A percentile compares a stretch with the other conserved stretches of the same genome.
phyloP scores from a whole-genome alignment of 2,797 vertebrate genomes.

The Sebastes wilsoni region DNA sequence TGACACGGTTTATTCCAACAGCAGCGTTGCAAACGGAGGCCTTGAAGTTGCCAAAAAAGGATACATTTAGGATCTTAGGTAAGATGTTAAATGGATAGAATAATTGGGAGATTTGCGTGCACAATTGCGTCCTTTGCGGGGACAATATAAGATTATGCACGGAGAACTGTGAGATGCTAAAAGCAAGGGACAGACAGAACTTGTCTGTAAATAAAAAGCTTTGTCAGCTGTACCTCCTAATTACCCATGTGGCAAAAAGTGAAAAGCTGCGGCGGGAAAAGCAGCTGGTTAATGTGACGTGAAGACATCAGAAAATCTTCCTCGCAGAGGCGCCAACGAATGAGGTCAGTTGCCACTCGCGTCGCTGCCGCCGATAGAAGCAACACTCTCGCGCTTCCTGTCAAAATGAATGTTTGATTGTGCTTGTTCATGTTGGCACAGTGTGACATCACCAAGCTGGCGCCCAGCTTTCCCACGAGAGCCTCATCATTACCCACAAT shows the following conservation, averaged over 20 bases:
- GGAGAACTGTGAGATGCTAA: background rate
- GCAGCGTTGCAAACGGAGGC: constrained; percentile 18
- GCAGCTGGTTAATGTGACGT: constrained; percentile 17
- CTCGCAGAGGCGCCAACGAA: background rate
- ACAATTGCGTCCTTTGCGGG: constrained; percentile 22
- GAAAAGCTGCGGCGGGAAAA: background rate
- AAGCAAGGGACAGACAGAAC: background rate
- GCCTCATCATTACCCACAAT: constrained; percentile 65
- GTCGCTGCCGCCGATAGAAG: background rate
- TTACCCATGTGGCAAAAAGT: constrained; percentile 36
- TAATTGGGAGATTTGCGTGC: constrained; percentile 36
- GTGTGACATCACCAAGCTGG: constrained; percentile 47
- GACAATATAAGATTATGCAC: constrained; percentile 4
- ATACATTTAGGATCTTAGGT: constrained; percentile 47
- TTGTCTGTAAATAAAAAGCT: constrained; percentile 32
- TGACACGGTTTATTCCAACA: background rate
- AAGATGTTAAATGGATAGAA: constrained; percentile 48
- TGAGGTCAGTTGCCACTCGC: constrained; percentile 27
- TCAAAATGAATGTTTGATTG: constrained; percentile 57
- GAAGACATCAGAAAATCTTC: constrained; percentile 6
- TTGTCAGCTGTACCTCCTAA: constrained; percentile 26
- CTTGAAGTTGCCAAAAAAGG: constrained; percentile 6
- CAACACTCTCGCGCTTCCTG: background rate
- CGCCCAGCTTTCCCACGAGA: constrained; percentile 38
- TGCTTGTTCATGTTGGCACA: constrained; percentile 17